Base-by-base conservation (phyloP, 2,888 invertebrate species). In the Lapara coniferarum region DNA sequence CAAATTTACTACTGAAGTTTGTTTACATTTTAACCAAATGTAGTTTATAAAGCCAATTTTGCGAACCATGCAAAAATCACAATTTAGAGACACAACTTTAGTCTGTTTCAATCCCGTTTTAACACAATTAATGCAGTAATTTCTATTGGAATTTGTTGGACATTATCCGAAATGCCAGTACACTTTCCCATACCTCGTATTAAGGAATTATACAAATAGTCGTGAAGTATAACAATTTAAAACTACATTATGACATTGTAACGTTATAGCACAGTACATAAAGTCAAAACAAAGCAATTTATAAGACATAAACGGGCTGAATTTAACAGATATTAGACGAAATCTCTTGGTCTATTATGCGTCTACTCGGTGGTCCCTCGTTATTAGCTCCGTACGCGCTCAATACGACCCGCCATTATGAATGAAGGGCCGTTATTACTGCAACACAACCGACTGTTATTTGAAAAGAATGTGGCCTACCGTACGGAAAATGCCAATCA, bases 321-420 rank as follows among this genome's bases (percentile, higher is more conserved):
- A 78, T 81, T 80, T 79, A 79, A 82, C 85, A 85, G 56, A 84
- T 81, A 78, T 79, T 82, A 77, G 75, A 79, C 75, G 74, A 74
- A 77, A 84, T 86, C 82, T 75, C 85, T 76, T 79, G 83, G 82
- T 82, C 82, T 78, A 77, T 76, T 74, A 77, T 75, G 79, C 78
- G 79, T 82, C 89, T 74, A 81, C 84, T 74, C 83, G 88, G 89
- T 88, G 89, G 89, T 86, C 89, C 78, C 8, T 55, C 67, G 10
- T 44, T 66, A 71, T 49, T 63, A 63, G 46, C 76, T 72, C 75
- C 73, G 71, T 74, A 71, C 67, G 71, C 69, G 74, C 16, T 55
- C 53, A 19, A 55, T 55, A 19, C 55, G 16, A 55, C 55, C 55
- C 55, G 85, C 87, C 88, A 87, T 87, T 86, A 89, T 85, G 73